Conservation (phyloP, 2,113 vertebrate species). For the Amphilophus citrinellus region DNA sequence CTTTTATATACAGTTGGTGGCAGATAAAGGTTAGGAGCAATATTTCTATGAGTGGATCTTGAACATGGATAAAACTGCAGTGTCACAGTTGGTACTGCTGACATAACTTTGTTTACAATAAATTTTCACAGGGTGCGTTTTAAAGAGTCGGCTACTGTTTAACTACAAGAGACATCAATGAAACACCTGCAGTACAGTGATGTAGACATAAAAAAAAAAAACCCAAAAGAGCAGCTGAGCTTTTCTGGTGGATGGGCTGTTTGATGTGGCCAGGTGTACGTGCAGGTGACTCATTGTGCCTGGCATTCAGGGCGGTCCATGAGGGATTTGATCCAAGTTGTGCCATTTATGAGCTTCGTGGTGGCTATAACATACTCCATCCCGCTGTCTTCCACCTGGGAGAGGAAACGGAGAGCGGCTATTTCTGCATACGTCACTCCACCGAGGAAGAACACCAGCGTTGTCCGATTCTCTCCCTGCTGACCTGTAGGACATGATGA, state of each 20-base stretch:
- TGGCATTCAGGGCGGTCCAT: constrained; percentile 92
- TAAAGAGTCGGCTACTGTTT: constrained; percentile 18
- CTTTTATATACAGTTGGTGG: too few species aligned
- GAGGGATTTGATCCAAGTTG: constrained; percentile 93
- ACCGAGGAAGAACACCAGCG: constrained; percentile 95
- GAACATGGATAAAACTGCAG: neutral
- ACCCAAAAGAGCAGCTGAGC: neutral
- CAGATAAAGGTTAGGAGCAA: neutral
- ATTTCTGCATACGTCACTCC: constrained; percentile 96
- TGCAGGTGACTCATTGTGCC: constrained; percentile 73
- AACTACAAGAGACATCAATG: constrained; percentile 56
- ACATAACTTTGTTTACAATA: neutral
- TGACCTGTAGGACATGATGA: constrained; percentile 83
- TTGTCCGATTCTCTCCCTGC: constrained; percentile 95
- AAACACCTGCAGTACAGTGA: constrained; percentile 54
- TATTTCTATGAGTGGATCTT: neutral
- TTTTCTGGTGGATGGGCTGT: constrained; percentile 21
- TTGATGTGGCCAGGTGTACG: constrained; percentile 47
- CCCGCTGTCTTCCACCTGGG: constrained; percentile 96
- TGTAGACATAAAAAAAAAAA: constrained; percentile 29
- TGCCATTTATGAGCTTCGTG: constrained; percentile 95
- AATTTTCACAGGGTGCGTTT: constrained; percentile 4
- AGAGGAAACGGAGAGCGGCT: constrained; percentile 94
- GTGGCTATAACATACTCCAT: constrained; percentile 97
- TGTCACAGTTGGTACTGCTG: neutral